Evolutionary conservation across 2,888 invertebrate genomes (phyloP).

Genomic region (Brachyptera risi): DNA sequence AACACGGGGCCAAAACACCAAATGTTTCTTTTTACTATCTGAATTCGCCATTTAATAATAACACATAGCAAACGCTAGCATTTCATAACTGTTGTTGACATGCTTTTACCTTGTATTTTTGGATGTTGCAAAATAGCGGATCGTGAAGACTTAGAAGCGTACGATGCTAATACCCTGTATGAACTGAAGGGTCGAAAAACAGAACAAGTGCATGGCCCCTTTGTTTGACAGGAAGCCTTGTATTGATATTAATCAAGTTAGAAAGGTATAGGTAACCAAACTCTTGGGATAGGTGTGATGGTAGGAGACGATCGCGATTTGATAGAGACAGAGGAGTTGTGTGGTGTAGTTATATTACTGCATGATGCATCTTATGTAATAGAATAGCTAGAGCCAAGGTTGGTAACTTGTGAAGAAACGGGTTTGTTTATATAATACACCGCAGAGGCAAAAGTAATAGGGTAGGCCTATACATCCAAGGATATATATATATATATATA

Average conservation of each 20-base stretch:
- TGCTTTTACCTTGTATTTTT: background rate
- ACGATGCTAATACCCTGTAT: background rate
- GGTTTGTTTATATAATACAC: constrained; percentile 7
- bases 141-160: background rate
- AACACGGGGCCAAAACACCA: constrained; percentile 9
- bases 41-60: background rate
- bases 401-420: background rate
- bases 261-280: background rate
- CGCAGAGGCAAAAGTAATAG: no score
- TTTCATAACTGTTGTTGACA: no score
- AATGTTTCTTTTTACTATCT: background rate
- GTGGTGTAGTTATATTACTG: no score
- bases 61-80: no score
- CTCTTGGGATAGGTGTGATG: no score
- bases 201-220: background rate
- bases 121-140: background rate
- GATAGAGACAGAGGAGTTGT: no score
- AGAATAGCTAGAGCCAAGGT: background rate
- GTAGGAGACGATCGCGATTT: no score
- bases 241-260: background rate
- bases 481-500: no score
- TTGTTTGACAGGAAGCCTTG: background rate
- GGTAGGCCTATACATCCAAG: no score
- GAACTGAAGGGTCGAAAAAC: background rate
- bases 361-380: constrained; percentile 7